phyloP scores from a whole-genome alignment of 2,113 vertebrate genomes.

The Epinephelus lanceolatus region DNA sequence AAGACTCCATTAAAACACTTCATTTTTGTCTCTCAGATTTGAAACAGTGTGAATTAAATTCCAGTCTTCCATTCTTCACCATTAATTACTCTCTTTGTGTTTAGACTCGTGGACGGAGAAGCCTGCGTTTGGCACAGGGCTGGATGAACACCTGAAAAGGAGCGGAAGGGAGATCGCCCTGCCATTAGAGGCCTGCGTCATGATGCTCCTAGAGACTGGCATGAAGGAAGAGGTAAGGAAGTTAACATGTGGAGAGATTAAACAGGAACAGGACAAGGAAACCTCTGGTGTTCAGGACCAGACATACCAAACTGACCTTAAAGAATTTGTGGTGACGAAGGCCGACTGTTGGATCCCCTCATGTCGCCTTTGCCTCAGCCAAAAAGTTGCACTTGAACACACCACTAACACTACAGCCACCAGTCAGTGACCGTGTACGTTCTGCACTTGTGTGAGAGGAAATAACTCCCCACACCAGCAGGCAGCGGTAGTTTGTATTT shows the following conservation, averaged over 20 bases:
- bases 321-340: no score
- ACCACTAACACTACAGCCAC: no score
- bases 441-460: no score
- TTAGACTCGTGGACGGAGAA: constrained; percentile 97
- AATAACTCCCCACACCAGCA: no score
- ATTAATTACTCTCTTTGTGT: constrained; percentile 19
- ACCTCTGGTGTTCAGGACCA: not conserved
- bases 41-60: not conserved
- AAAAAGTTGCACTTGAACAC: no score
- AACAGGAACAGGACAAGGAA: not conserved
- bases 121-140: constrained; percentile 93
- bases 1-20: not conserved
- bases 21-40: not conserved
- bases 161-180: constrained; percentile 94
- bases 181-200: constrained; percentile 95
- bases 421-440: no score
- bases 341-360: no score
- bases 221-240: constrained; percentile 95
- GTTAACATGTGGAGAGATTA: not conserved
- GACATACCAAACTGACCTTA: no score
- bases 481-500: no score
- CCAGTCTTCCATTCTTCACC: not conserved
- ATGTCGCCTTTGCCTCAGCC: no score
- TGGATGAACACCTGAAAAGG: constrained; percentile 97
- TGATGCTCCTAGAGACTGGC: constrained; percentile 97